phyloP scores from a whole-genome alignment of 1,140 invertebrate species.

The Drosophila suzukii region DNA sequence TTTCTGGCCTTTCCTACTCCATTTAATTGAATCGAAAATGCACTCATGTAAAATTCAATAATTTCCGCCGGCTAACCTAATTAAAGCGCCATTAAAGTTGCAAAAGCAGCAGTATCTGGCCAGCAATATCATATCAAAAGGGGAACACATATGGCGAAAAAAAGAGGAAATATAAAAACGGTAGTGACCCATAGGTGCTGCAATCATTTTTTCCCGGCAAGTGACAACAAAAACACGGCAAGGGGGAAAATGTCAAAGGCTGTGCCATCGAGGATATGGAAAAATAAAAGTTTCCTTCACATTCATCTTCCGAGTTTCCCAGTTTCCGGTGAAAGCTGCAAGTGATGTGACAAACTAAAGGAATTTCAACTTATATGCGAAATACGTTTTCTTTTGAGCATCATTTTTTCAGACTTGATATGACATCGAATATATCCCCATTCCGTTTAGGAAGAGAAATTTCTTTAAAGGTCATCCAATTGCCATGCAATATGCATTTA shows the following conservation, averaged over 20 bases:
- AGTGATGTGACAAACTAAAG: slow-evolving; percentile 3
- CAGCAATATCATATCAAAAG: slow-evolving; percentile 9
- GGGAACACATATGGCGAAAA: not conserved
- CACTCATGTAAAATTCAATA: slow-evolving; percentile 80
- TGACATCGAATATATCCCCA: not conserved
- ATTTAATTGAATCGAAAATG: slow-evolving; percentile 72
- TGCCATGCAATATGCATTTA: too few species aligned
- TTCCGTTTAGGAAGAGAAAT: not conserved
- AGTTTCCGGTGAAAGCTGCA: not conserved
- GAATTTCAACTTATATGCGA: not conserved
- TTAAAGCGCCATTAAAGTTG: slow-evolving; percentile 67
- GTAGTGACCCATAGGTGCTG: slow-evolving; percentile 4
- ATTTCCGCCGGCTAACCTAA: slow-evolving; percentile 74
- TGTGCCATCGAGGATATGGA: slow-evolving; percentile 2
- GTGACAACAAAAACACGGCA: not conserved
- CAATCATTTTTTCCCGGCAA: not conserved
- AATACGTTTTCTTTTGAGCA: not conserved
- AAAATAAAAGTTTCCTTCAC: slow-evolving; percentile 4
- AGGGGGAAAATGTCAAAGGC: slow-evolving; percentile 4
- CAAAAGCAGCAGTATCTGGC: slow-evolving; percentile 29
- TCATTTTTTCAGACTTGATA: not conserved
- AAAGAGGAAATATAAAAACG: not conserved
- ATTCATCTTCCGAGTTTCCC: slow-evolving; percentile 4
- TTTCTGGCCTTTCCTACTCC: not conserved
- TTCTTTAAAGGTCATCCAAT: not conserved